phyloP scores from a whole-genome alignment of 2,797 vertebrate species.

The Sternotherus odoratus region DNA sequence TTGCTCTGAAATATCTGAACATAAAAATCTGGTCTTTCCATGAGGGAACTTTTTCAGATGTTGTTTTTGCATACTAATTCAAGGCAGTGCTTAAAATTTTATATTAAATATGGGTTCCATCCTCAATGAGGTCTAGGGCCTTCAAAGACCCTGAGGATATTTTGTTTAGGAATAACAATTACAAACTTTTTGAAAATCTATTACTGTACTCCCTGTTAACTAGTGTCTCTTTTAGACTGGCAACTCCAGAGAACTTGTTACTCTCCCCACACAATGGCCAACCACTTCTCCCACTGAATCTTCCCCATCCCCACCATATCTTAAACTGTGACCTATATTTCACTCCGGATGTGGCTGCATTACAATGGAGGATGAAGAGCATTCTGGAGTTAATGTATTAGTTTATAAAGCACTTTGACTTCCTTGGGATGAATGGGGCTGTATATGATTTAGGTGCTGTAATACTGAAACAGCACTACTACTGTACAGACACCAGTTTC shows the following conservation, averaged over 20 bases:
- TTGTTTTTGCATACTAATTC: background rate
- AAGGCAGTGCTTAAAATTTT: background rate
- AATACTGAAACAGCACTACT: constrained; percentile 33
- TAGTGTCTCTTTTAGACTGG: background rate
- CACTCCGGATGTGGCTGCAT: background rate
- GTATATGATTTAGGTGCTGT: background rate
- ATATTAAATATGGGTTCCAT: background rate
- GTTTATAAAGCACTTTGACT: constrained; percentile 14
- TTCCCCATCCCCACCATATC: background rate
- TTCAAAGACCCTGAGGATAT: background rate
- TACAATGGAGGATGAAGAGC: background rate
- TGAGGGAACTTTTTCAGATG: background rate
- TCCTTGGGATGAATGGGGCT: constrained; percentile 22
- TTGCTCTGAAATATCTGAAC: background rate
- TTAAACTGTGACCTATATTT: background rate
- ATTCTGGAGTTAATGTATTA: background rate
- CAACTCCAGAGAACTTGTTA: background rate
- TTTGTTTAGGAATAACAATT: background rate
- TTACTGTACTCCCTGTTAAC: background rate
- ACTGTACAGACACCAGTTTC: background rate
- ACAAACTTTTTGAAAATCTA: background rate
- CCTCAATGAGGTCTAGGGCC: background rate
- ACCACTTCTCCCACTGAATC: background rate
- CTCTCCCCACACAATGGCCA: background rate
- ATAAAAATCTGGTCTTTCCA: background rate